These are phyloP conservation scores for Acridotheres tristis DNA, from an alignment of 2,797 vertebrate species.

Conservation along the genomic window DNA sequence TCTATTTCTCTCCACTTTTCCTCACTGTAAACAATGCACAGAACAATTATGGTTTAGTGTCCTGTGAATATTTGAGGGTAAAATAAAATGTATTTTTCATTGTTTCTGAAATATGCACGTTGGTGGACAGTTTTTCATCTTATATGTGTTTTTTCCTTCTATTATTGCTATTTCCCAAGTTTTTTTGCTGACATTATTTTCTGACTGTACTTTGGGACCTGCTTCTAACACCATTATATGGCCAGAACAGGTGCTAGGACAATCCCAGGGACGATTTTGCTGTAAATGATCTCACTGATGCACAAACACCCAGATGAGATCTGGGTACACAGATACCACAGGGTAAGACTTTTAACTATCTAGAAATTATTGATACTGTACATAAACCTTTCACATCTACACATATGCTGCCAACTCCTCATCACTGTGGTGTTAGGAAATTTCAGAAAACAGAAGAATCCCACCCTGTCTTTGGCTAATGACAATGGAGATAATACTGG, in stretches of 20 bases:
- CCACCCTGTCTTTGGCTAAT: not conserved
- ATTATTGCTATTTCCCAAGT: not conserved
- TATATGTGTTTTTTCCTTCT: not conserved
- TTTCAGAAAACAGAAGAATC: not conserved
- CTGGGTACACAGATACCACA: not conserved
- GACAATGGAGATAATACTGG: not conserved
- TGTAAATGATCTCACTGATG: not conserved
- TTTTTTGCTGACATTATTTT: not conserved
- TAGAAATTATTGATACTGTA: not conserved
- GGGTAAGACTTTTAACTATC: not conserved
- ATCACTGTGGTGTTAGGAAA: not conserved
- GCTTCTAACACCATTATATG: not conserved
- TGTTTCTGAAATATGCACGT: not conserved
- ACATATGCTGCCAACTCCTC: not conserved
- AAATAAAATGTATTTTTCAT: conserved; percentile 11
- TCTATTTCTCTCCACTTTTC: not conserved
- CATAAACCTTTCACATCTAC: not conserved
- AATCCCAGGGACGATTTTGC: not conserved
- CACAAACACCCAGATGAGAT: not conserved
- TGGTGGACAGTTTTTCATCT: not conserved
- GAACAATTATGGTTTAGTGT: not conserved
- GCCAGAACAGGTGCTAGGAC: not conserved
- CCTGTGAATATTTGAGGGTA: not conserved
- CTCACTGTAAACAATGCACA: not conserved
- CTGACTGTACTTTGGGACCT: not conserved